A percentile compares a stretch with the other conserved stretches of the same genome.
These are phyloP conservation scores for Grammomys dolichurus DNA, from an alignment of 2,113 vertebrate genomes.

Conservation along the genomic window DNA sequence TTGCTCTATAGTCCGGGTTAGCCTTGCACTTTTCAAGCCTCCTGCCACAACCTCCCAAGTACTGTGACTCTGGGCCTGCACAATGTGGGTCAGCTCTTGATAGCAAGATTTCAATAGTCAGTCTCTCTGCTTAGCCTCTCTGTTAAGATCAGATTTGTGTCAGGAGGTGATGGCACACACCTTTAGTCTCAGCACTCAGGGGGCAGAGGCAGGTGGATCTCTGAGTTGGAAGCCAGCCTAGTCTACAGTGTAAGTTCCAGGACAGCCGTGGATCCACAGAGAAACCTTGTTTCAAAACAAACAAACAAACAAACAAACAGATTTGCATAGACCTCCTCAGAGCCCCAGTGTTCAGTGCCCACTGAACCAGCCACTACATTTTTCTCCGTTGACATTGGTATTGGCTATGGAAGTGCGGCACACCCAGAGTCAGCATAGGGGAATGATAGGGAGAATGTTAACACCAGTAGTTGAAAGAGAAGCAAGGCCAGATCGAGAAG, in stretches of 20 bases:
- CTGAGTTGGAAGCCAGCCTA: background rate
- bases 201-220: background rate
- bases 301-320: background rate
- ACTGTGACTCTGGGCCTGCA: background rate
- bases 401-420: fast-evolving
- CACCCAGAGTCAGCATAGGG: fast-evolving
- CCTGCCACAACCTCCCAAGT: background rate
- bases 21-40: background rate
- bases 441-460: fast-evolving
- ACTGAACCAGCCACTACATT: background rate
- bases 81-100: background rate
- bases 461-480: background rate
- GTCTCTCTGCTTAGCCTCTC: background rate
- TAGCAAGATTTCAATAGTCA: background rate
- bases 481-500: background rate
- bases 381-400: background rate
- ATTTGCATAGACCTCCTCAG: constrained; percentile 8
- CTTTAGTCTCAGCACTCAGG: background rate
- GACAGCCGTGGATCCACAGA: background rate
- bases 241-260: background rate
- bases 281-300: background rate
- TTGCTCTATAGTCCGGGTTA: background rate
- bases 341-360: background rate
- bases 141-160: background rate
- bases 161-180: background rate